Base-by-base conservation (phyloP, 2,113 vertebrate genomes). In the Ceuthmochares aereus region DNA sequence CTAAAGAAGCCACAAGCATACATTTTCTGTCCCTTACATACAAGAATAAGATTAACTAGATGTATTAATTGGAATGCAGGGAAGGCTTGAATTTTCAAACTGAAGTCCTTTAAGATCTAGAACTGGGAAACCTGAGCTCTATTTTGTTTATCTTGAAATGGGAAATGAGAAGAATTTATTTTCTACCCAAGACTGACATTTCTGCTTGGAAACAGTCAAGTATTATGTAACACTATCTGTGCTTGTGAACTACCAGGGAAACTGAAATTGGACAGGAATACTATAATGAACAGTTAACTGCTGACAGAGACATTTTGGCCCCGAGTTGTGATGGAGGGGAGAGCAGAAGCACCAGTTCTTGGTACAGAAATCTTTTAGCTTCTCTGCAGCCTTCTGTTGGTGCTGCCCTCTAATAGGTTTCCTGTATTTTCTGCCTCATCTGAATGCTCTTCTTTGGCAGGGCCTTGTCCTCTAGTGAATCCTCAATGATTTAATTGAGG, bases 311-410 rank as follows among this genome's bases (percentile, higher is more conserved):
- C 1, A 1, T 20, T 42, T 34, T 34, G 52, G 16, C 36, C 14
- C 2, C 1, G 3, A 3, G 6, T 42, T 16, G 11, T 37, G 64
- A 34, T 0, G 4, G 14, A 7, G 27, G 10, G 55, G 8, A 58
- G 63, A 47, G 67, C 18, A 66, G 26, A 42, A 0, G 2, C 0
- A 4, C n/a, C 9, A 10, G 23, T 36, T 27, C 10, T 60, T 25
- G 25, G 43, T 1, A 6, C 7, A 30, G 68, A 21, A 19, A 21
- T 40, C 14, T 30, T n/a, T 10, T 7, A 1, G 16, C 11, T 54
- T 40, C 1, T 36, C 34, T 55, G 45, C 34, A 21, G 27, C 55
- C 23, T 0, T 11, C 18, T 22, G n/a, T 4, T 30, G 55, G 14
- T 91, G 25, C 5, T 56, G 4, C 58, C 56, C 6, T 42, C 4